A percentile compares a stretch with the other conserved stretches of the same genome.
These are phyloP conservation scores for Knipowitschia caucasica DNA, from an alignment of 2,797 vertebrate species.

Conservation along the genomic window DNA sequence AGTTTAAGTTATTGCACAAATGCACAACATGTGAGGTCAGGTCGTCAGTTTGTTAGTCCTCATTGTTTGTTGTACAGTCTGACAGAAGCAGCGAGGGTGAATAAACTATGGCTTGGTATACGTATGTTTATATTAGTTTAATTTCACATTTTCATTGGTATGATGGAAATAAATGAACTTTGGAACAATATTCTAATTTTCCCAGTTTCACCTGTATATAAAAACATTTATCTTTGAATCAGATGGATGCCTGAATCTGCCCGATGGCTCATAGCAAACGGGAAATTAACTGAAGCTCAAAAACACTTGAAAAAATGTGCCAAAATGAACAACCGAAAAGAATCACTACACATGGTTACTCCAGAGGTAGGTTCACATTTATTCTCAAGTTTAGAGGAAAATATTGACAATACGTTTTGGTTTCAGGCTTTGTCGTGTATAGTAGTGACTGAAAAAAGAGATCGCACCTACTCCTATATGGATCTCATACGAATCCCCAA, in stretches of 20 bases:
- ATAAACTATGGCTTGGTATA: too few relatives aligned
- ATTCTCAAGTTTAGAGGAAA: not conserved
- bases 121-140: too few relatives aligned
- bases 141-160: too few relatives aligned
- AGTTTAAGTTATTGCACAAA: too few relatives aligned
- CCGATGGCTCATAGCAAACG: slow-evolving; percentile 73
- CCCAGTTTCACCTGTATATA: too few relatives aligned
- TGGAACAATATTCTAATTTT: too few relatives aligned
- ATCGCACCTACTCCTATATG: slow-evolving; percentile 75
- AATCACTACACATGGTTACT: slow-evolving; percentile 36
- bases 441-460: slow-evolving; percentile 40
- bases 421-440: slow-evolving; percentile 75
- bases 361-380: slow-evolving; percentile 57
- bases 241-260: slow-evolving; percentile 78
- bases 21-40: too few relatives aligned
- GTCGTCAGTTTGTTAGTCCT: too few relatives aligned
- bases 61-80: too few relatives aligned
- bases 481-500: slow-evolving; percentile 81
- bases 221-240: too few relatives aligned
- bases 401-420: slow-evolving; percentile 5
- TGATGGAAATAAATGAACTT: too few relatives aligned
- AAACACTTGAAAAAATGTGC: slow-evolving; percentile 69
- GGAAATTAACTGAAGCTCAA: slow-evolving; percentile 64
- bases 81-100: too few relatives aligned
- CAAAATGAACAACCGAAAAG: slow-evolving; percentile 61